Evolutionary conservation across 2,797 vertebrate species (phyloP).

Genomic region (Phaenicophaeus curvirostris): DNA sequence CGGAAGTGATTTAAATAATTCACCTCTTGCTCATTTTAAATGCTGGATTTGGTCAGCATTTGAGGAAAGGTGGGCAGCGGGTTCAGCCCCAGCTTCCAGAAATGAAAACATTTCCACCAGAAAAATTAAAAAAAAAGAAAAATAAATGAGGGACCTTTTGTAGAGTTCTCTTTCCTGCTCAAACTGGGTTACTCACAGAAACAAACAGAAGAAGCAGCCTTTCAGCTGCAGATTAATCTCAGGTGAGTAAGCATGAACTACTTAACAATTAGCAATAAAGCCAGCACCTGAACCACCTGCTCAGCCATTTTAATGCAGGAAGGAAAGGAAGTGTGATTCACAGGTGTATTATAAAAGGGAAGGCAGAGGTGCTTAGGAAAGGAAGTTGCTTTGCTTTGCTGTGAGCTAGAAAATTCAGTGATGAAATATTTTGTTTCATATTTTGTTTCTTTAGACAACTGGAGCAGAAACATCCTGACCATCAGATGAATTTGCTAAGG

Average conservation of each 20-base stretch:
- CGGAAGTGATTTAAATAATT: not conserved
- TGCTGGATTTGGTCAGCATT: not conserved
- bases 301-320: not conserved
- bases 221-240: not conserved
- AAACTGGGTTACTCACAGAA: not conserved
- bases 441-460: accelerated
- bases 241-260: not conserved
- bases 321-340: not conserved
- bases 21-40: not conserved
- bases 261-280: not conserved
- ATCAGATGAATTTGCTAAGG: not conserved
- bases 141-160: not conserved
- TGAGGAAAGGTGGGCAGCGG: not conserved
- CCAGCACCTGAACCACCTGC: not conserved
- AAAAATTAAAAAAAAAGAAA: not conserved
- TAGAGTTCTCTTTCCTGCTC: not conserved
- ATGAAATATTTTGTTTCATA: accelerated
- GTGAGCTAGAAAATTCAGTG: not conserved
- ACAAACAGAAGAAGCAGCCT: not conserved
- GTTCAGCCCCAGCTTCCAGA: not conserved
- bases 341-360: not conserved
- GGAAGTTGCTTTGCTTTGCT: accelerated
- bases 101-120: not conserved
- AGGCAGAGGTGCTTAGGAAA: accelerated
- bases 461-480: not conserved